Evolutionary conservation across 1,140 invertebrate genomes (phyloP).

Genomic region (Saccostrea cuccullata): DNA sequence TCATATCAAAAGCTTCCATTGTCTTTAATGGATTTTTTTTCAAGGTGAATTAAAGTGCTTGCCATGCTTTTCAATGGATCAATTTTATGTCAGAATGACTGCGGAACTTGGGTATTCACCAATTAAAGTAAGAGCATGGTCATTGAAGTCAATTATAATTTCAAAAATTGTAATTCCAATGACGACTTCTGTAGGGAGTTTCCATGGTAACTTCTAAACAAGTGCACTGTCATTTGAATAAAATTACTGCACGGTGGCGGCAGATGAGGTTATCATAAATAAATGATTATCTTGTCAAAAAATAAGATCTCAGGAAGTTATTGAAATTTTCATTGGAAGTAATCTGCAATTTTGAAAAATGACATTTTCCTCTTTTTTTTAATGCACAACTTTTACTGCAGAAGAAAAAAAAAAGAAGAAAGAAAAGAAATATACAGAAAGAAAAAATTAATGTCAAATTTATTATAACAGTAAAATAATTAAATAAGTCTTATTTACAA

Average conservation of each 20-base stretch:
- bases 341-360: too few species aligned
- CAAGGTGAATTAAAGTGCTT: slow-evolving; percentile 38
- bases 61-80: slow-evolving; percentile 39
- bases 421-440: background rate
- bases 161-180: slow-evolving; percentile 11
- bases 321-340: too few species aligned
- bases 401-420: background rate
- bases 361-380: too few species aligned
- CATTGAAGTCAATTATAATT: slow-evolving; percentile 29
- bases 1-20: slow-evolving; percentile 7
- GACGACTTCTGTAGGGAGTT: background rate
- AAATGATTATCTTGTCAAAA: slow-evolving; percentile 6
- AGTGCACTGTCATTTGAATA: slow-evolving; percentile 6
- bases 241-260: background rate
- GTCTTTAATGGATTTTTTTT: slow-evolving; percentile 42
- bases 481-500: too few species aligned
- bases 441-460: too few species aligned
- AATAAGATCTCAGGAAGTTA: background rate
- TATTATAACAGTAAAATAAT: too few species aligned
- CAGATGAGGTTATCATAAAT: background rate
- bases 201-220: slow-evolving; percentile 37
- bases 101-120: background rate
- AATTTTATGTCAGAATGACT: slow-evolving; percentile 11
- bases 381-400: background rate
- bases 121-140: slow-evolving; percentile 23